Conservation (phyloP, 2,888 invertebrate genomes). For the Nomada fucata region DNA sequence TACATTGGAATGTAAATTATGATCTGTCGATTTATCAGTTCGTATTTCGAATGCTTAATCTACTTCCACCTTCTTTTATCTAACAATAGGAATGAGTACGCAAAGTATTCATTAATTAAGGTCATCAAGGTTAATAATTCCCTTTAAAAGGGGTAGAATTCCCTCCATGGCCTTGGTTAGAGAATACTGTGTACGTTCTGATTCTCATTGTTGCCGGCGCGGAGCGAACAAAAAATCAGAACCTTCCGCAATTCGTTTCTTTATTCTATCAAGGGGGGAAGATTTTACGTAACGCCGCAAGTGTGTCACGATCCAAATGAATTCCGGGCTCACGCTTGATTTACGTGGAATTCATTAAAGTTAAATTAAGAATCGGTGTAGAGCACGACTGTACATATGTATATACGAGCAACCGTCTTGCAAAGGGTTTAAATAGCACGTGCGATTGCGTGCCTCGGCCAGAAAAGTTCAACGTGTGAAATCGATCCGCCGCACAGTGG, state of each 20-base stretch:
- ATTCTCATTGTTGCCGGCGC: not conserved
- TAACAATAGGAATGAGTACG: too few species aligned
- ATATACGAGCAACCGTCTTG: slow-evolving; percentile 1
- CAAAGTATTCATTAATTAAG: too few species aligned
- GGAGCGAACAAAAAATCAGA: not conserved
- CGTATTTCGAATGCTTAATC: too few species aligned
- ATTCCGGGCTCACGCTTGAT: slow-evolving; percentile 9
- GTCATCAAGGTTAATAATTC: too few species aligned
- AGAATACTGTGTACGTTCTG: too few species aligned
- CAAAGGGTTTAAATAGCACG: slow-evolving; percentile 20
- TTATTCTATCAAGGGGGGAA: not conserved
- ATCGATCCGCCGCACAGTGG: slow-evolving; percentile 23
- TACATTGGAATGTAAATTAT: too few species aligned
- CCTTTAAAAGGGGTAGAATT: too few species aligned
- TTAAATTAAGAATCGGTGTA: slow-evolving; percentile 25
- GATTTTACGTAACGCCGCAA: slow-evolving; percentile 5
- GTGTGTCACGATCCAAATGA: slow-evolving; percentile 18
- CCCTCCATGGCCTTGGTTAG: too few species aligned
- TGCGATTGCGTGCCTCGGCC: slow-evolving; percentile 36
- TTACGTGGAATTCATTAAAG: slow-evolving; percentile 48
- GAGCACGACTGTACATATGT: slow-evolving; percentile 10
- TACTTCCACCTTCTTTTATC: too few species aligned
- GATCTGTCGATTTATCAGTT: too few species aligned
- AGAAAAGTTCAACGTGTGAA: slow-evolving; percentile 21
- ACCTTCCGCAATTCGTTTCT: not conserved